Evolutionary conservation across 2,888 invertebrate genomes (phyloP), one percentile per base, ranked within the genome.

Genomic region (Erebia aethiops): DNA sequence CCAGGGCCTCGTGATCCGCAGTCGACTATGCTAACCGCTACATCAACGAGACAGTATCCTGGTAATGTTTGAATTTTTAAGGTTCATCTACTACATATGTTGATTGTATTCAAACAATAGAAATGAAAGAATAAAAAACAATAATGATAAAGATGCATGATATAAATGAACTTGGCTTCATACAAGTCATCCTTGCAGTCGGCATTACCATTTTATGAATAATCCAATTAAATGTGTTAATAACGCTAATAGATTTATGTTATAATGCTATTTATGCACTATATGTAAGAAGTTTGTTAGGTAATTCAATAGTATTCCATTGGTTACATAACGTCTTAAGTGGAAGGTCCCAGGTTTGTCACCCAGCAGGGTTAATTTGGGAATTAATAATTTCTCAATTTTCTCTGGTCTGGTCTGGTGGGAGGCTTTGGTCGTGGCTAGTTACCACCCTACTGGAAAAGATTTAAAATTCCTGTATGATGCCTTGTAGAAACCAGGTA

Each of bases 201-300:
- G 8, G 16, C 16, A 61, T 70, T 60, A 51, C 54, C 46, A 63
- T 66, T 49, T 66, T 26, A 65, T 67, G 51, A 66, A 67, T 73
- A 70, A 73, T 70, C 72, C 65, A 43, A 68, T 73, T 68, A 21
- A 16, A 14, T 56, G 16, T 54, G 16, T 56, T 49, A 67, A 54
- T 54, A 54, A 54, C 64, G 63, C 49, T 65, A 68, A 67, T 71
- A 51, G n/a, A 16, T 54, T 54, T 18, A 18, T 54, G 4, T 54
- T 51, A 54, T 18, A 54, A 16, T 54, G 10, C 52, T 52, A n/a
- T 52, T 52, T 16, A 52, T 52, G 16, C 16, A 16, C 10, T 54
- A 18, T 54, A 18, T 54, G 18, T n/a, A 7, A n/a, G 14, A 7
- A 51, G 51, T 51, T 51, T 51, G 51, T 51, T 51, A 51, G 51